Evolutionary conservation across 2,797 vertebrate species (phyloP), one percentile per base, ranked within the genome.

Genomic region (Tiaroga cobitis): DNA sequence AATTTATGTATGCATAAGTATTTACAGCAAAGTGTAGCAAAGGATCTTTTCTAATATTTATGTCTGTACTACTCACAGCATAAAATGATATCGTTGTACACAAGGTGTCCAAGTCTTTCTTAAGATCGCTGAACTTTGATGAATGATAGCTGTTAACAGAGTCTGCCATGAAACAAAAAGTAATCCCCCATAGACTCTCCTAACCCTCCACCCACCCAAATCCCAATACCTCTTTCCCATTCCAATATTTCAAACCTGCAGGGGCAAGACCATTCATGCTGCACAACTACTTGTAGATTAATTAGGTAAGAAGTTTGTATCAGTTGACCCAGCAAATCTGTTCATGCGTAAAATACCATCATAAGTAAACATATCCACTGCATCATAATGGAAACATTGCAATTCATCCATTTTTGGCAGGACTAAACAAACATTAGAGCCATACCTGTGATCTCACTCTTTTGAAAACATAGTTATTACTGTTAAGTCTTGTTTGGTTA

Each of bases 61-160:
- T 16, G 54, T 18, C n/a, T n/a, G n/a, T n/a, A n/a, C n/a, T n/a
- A n/a, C n/a, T n/a, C 18, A 2, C 18, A 63, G 9, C 16, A 18
- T 56, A 43, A 37, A 84, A 70, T 34, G 26, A 70, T 72, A 37
- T 69, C 70, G 65, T 43, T 69, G 46, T 29, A 41, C 72, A 83
- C 72, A 83, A 15, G 61, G 24, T 61, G 37, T 59, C 34, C 3
- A 18, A 39, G 39, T 81, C 39, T 83, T 65, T 59, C 69, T 82
- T 83, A 51, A 84, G 63, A 80, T 85, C 54, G 2, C 24, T 37
- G 65, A 76, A 84, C 68, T 72, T 59, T 85, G 86, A 87, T 85
- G 80, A 83, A 83, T 83, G 74, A 63, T n/a, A 65, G 51, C 74
- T 65, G 88, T 81, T 87, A 81, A 80, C 56, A 70, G 34, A 80